Conservation (phyloP, 1,140 invertebrate species). For the Lithobius niger region DNA sequence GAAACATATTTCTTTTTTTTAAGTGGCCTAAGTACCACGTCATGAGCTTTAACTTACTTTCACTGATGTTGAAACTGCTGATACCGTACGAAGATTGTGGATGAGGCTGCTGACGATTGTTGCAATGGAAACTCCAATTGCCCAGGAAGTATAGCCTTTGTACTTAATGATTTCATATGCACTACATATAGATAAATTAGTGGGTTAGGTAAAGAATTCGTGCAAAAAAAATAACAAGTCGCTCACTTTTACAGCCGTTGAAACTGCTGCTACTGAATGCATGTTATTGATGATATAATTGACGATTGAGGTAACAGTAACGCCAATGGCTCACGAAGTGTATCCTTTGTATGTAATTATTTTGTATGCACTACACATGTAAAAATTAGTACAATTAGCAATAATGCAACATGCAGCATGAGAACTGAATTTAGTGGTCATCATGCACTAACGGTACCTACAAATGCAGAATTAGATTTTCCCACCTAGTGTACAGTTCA, state of each 20-base stretch:
- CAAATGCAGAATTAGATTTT: too few relatives aligned
- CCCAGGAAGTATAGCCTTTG: conserved; percentile 83
- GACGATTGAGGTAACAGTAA: conserved; percentile 15
- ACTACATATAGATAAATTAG: too few relatives aligned
- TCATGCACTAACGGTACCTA: too few relatives aligned
- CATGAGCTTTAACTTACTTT: conserved; percentile 52
- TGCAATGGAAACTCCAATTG: conserved; percentile 70
- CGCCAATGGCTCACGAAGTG: conserved; percentile 33
- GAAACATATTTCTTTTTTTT: too few relatives aligned
- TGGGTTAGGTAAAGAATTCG: too few relatives aligned
- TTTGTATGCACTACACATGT: conserved; percentile 22
- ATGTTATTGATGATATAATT: conserved; percentile 15
- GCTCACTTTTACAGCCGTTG: conserved; percentile 3
- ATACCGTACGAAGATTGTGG: conserved; percentile 58
- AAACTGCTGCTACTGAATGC: conserved; percentile 10
- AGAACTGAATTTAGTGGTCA: too few relatives aligned
- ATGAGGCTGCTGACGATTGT: conserved; percentile 56
- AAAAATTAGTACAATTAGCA: too few relatives aligned
- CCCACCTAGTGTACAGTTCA: too few relatives aligned
- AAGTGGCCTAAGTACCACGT: too few relatives aligned
- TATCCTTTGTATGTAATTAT: conserved; percentile 34
- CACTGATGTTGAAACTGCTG: conserved; percentile 64
- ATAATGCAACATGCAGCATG: too few relatives aligned
- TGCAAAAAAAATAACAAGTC: neutral
- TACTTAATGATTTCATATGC: conserved; percentile 80